Evolutionary conservation across 2,888 invertebrate species (phyloP).

Genomic region (Notodonta dromedarius): DNA sequence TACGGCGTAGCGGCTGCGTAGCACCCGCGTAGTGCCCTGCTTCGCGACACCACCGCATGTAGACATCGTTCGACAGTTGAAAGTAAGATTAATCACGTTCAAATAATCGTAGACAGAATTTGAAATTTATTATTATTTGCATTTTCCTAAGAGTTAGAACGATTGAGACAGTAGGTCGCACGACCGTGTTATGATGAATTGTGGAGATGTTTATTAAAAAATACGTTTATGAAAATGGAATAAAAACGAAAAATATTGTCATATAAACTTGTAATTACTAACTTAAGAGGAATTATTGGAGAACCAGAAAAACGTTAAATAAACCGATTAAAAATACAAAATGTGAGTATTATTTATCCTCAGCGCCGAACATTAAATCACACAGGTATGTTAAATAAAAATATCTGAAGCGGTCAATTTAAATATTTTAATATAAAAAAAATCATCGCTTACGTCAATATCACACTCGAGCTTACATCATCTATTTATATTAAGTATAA

Average conservation of each 20-base stretch:
- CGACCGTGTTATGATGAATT: slow-evolving; percentile 82
- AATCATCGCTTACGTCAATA: slow-evolving; percentile 80
- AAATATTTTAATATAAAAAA: slow-evolving; percentile 81
- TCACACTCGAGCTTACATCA: slow-evolving; percentile 84
- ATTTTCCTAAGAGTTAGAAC: slow-evolving; percentile 83
- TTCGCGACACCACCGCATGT: slow-evolving; percentile 52
- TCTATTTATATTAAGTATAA: slow-evolving; percentile 84
- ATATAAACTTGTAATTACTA: slow-evolving; percentile 84
- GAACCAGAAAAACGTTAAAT: slow-evolving; percentile 83
- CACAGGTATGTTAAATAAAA: slow-evolving; percentile 31
- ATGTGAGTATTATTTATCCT: slow-evolving; percentile 64
- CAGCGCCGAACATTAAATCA: background rate
- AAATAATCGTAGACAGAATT: slow-evolving; percentile 81
- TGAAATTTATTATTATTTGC: slow-evolving; percentile 82
- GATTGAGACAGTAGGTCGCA: slow-evolving; percentile 83
- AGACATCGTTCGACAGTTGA: slow-evolving; percentile 74
- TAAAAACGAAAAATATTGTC: slow-evolving; percentile 83
- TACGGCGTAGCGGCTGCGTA: slow-evolving; percentile 45
- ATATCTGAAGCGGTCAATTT: slow-evolving; percentile 45
- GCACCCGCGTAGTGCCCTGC: slow-evolving; percentile 36
- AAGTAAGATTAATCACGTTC: slow-evolving; percentile 81
- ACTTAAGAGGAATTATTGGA: slow-evolving; percentile 83
- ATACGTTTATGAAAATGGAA: slow-evolving; percentile 83
- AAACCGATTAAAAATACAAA: slow-evolving; percentile 81
- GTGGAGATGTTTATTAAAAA: slow-evolving; percentile 83